Percentiles rank a stretch among this genome's conserved stretches.
Conservation (phyloP, 1,140 invertebrate species). For the Drepana arcuata region DNA sequence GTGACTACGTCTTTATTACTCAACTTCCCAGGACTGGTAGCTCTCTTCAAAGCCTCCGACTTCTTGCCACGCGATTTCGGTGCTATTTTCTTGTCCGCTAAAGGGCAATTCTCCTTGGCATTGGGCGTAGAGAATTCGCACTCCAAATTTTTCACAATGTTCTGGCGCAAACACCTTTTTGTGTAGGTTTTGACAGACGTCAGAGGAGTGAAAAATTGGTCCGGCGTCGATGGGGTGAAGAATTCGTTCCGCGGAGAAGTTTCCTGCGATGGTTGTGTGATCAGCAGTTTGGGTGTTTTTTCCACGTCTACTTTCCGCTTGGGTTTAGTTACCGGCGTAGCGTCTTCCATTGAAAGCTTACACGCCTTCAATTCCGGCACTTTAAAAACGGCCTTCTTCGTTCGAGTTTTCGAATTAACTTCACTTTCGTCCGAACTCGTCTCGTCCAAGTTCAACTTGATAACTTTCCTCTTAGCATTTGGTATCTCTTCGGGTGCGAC, state of each 20-base stretch:
- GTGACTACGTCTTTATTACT: too few relatives aligned
- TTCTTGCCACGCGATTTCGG: too few relatives aligned
- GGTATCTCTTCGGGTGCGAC: conserved; percentile 42
- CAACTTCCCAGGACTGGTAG: too few relatives aligned
- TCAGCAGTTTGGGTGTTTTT: not conserved
- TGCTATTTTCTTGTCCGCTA: too few relatives aligned
- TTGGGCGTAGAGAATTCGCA: conserved; percentile 37
- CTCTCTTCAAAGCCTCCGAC: too few relatives aligned
- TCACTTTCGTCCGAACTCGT: conserved; percentile 17
- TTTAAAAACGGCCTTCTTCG: conserved; percentile 32
- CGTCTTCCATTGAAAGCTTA: conserved; percentile 32
- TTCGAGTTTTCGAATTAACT: conserved; percentile 2
- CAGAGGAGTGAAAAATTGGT: conserved; percentile 42
- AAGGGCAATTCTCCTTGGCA: too few relatives aligned
- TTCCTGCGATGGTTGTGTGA: conserved; percentile 2
- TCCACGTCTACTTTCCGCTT: conserved; percentile 19
- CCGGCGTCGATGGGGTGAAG: conserved; percentile 37
- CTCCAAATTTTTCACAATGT: conserved; percentile 47
- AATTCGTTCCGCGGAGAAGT: conserved; percentile 25
- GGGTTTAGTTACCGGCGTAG: conserved; percentile 13
- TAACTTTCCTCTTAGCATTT: conserved; percentile 36
- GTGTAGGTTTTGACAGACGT: conserved; percentile 37
- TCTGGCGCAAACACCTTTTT: conserved; percentile 16
- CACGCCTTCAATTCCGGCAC: conserved; percentile 30
- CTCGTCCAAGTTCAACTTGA: conserved; percentile 39